Conservation (phyloP, 2,797 vertebrate genomes). For the Silurus aristotelis region DNA sequence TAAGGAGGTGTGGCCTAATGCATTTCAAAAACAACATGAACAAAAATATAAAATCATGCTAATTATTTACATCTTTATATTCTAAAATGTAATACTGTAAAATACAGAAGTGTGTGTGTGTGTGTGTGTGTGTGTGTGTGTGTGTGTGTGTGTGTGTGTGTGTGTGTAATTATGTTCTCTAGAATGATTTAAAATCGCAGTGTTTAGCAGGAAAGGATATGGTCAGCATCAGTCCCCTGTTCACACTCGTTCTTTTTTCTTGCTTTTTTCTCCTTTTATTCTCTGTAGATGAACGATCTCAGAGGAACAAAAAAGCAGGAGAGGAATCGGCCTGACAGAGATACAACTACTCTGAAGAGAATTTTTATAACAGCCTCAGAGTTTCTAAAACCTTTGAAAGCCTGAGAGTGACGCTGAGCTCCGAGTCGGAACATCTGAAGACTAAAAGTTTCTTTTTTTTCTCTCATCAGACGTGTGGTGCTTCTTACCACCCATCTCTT, state of each 20-base stretch:
- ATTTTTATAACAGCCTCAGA: neutral
- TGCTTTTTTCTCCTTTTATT: neutral
- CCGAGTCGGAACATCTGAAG: slow-evolving; percentile 27
- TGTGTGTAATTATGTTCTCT: no score
- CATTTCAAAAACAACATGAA: neutral
- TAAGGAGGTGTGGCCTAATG: neutral
- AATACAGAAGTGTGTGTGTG: neutral
- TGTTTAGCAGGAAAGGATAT: neutral
- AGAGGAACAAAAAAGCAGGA: neutral
- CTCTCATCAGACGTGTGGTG: no score
- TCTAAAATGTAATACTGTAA: neutral
- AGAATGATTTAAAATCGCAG: neutral
- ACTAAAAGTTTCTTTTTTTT: slow-evolving; percentile 25
- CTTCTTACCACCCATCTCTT: neutral
- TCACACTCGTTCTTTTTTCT: neutral
- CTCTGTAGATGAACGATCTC: slow-evolving; percentile 18
- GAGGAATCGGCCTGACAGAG: neutral
- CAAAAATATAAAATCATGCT: neutral
- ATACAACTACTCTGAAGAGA: neutral
- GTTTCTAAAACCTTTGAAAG: neutral
- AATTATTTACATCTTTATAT: neutral
- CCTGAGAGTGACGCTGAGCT: neutral
- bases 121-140: no score
- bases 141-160: no score
- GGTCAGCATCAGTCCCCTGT: neutral